phyloP scores from a whole-genome alignment of 2,113 vertebrate species.

The Eleginops maclovinus region DNA sequence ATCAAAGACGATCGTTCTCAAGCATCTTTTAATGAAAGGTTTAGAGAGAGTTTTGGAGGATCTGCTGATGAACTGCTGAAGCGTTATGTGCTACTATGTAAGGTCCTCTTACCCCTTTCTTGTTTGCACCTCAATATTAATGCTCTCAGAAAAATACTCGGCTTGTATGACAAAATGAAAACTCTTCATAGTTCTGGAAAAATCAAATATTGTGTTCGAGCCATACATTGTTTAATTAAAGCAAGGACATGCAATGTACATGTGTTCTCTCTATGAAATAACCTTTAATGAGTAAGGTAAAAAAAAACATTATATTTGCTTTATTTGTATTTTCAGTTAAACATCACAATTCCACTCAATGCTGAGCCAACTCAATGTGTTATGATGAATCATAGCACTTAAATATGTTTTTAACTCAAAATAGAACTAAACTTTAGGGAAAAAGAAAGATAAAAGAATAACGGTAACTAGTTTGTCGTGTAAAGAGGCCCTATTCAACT shows the following conservation, averaged over 20 bases:
- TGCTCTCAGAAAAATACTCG: not conserved
- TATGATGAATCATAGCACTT: too few relatives aligned
- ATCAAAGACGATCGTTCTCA: constrained; percentile 17
- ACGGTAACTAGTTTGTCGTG: too few relatives aligned
- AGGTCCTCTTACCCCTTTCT: not conserved
- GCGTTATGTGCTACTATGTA: not conserved
- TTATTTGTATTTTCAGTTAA: too few relatives aligned
- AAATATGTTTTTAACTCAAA: too few relatives aligned
- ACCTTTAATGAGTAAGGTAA: too few relatives aligned
- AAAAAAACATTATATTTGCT: too few relatives aligned
- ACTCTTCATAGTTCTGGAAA: not conserved
- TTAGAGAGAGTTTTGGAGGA: constrained; percentile 1
- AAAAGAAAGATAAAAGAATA: too few relatives aligned
- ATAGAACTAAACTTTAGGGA: too few relatives aligned
- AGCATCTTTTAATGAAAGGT: constrained; percentile 12
- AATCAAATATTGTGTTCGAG: not conserved
- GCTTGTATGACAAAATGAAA: not conserved
- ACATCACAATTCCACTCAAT: too few relatives aligned
- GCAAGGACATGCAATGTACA: not conserved
- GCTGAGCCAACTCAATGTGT: too few relatives aligned
- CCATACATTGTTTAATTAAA: not conserved
- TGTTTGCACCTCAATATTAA: not conserved
- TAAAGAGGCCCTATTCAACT: too few relatives aligned
- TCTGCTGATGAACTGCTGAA: constrained; percentile 8
- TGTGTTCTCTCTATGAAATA: too few relatives aligned